Evolutionary conservation across 2,113 vertebrate genomes (phyloP).

Genomic region (Muntiacus muntjak): DNA sequence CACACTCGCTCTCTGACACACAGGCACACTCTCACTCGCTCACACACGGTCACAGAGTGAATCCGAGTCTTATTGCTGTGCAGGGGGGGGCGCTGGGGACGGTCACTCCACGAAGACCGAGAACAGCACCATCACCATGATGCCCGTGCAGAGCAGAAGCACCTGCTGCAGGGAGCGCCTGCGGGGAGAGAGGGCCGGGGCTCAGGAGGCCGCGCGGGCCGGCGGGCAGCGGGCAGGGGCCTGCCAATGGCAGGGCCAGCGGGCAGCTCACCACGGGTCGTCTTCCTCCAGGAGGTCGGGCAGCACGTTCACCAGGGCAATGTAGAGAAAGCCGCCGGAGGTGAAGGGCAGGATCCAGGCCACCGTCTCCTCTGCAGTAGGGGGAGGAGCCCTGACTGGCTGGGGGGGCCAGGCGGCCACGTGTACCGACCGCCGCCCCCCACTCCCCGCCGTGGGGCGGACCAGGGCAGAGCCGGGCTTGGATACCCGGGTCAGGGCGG

Average conservation of each 20-base stretch:
- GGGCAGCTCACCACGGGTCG: constrained; percentile 86
- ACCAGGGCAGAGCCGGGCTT: neutral
- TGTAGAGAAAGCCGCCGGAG: constrained; percentile 96
- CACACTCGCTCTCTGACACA: neutral
- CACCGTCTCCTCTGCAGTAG: constrained; percentile 83
- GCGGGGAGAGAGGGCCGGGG: constrained; percentile 34
- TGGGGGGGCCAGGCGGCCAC: neutral
- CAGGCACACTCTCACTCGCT: neutral
- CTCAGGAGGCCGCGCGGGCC: neutral
- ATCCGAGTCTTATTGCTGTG: constrained; percentile 52
- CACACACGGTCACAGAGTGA: neutral
- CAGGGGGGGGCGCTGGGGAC: neutral
- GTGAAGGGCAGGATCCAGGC: constrained; percentile 97
- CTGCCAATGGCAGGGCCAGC: rapidly evolving
- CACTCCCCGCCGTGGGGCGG: neutral
- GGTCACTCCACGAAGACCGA: constrained; percentile 85
- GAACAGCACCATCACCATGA: constrained; percentile 92
- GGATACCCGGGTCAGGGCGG: neutral
- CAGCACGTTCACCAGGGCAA: constrained; percentile 95
- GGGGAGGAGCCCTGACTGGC: neutral
- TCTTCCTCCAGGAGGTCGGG: constrained; percentile 96
- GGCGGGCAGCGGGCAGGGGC: rapidly evolving
- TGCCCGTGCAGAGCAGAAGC: constrained; percentile 89
- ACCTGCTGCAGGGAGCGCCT: constrained; percentile 93
- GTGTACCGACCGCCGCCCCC: neutral